Conservation (phyloP, 2,113 vertebrate species). For the Erpornis zantholeuca region DNA sequence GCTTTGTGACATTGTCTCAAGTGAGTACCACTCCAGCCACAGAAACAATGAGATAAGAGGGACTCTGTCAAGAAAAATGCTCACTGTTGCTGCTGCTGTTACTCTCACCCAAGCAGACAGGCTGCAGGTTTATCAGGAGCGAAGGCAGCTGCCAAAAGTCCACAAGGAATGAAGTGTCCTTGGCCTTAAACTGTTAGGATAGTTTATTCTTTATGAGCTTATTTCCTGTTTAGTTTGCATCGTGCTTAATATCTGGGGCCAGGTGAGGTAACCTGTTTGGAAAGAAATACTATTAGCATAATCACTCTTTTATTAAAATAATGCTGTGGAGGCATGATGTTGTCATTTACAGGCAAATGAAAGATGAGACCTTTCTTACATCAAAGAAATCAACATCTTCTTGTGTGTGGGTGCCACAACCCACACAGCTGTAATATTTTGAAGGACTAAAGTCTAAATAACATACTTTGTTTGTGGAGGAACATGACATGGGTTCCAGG, state of each 20-base stretch:
- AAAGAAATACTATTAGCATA: slow-evolving; percentile 34
- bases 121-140: neutral
- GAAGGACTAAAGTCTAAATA: neutral
- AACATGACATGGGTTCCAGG: neutral
- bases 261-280: slow-evolving; percentile 18
- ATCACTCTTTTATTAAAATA: slow-evolving; percentile 3
- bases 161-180: neutral
- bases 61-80: neutral
- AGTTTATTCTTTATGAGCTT: neutral
- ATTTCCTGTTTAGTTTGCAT: slow-evolving; percentile 12
- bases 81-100: neutral
- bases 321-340: neutral
- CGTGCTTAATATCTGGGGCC: neutral
- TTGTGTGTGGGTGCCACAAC: neutral
- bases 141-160: neutral
- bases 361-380: neutral
- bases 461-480: neutral
- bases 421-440: neutral
- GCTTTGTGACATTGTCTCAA: neutral
- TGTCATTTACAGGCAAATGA: slow-evolving; percentile 17
- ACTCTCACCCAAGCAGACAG: neutral
- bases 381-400: neutral
- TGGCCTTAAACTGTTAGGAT: neutral
- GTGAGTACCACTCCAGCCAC: neutral
- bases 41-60: neutral